Percentiles rank a stretch among this genome's conserved stretches.
These are phyloP conservation scores for Morpho helenor DNA, from an alignment of 2,888 invertebrate species.

Conservation along the genomic window DNA sequence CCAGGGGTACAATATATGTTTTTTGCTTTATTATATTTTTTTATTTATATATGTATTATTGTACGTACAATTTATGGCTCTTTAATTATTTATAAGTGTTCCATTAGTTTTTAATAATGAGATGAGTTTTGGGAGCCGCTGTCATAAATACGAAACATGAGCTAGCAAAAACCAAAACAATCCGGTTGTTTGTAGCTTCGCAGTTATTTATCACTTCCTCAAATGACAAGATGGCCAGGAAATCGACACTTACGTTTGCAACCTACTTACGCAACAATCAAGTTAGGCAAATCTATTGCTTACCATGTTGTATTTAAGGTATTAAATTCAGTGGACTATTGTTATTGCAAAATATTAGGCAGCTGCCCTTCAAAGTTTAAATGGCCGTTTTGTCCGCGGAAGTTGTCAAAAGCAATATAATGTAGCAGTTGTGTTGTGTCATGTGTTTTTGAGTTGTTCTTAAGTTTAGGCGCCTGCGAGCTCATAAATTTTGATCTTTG, in stretches of 20 bases:
- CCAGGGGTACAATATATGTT: slow-evolving; percentile 43
- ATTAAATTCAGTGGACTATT: not conserved
- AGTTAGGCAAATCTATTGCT: slow-evolving; percentile 11
- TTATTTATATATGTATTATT: no score
- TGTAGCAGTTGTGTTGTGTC: slow-evolving; percentile 18
- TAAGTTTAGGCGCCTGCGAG: slow-evolving; percentile 12
- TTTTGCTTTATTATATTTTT: no score
- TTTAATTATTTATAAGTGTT: no score
- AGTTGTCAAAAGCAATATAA: slow-evolving; percentile 20
- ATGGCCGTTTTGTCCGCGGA: slow-evolving; percentile 22
- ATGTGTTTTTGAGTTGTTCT: slow-evolving; percentile 17
- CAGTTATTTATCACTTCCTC: slow-evolving; percentile 41
- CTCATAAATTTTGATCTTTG: slow-evolving; percentile 1
- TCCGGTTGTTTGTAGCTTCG: slow-evolving; percentile 25
- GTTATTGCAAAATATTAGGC: slow-evolving; percentile 8
- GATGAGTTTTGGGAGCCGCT: no score
- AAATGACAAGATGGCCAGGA: slow-evolving; percentile 35
- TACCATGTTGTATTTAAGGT: not conserved
- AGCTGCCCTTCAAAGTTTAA: slow-evolving; percentile 2
- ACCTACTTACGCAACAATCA: slow-evolving; percentile 14
- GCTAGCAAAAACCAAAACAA: slow-evolving; percentile 18
- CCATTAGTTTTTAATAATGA: no score
- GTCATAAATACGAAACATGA: no score
- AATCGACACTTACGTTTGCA: slow-evolving; percentile 36
- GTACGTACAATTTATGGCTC: no score